Conservation (phyloP, 2,888 invertebrate species). For the Pollenia angustigena region DNA sequence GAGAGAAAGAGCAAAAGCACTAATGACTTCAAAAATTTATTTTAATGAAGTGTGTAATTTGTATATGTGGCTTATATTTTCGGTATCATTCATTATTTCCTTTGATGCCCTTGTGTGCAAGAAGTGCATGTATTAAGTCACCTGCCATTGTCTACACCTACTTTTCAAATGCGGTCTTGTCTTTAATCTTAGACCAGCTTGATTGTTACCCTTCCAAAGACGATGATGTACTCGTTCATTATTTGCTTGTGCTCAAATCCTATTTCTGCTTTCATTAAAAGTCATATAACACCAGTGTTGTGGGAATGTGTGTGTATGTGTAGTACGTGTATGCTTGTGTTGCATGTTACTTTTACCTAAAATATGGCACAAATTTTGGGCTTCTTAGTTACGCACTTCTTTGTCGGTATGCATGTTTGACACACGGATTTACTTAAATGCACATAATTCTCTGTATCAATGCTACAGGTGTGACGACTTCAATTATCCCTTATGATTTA, state of each 20-base stretch:
- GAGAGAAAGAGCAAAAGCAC: neutral
- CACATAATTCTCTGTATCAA: slow-evolving; percentile 33
- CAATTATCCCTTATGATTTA: slow-evolving; percentile 68
- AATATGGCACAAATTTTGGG: slow-evolving; percentile 55
- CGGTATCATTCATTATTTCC: slow-evolving; percentile 38
- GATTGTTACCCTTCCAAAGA: slow-evolving; percentile 29
- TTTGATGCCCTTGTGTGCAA: slow-evolving; percentile 63
- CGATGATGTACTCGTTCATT: slow-evolving; percentile 1
- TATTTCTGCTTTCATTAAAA: slow-evolving; percentile 5
- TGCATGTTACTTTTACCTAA: slow-evolving; percentile 27
- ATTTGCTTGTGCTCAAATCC: slow-evolving; percentile 5
- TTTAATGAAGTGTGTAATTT: slow-evolving; percentile 71
- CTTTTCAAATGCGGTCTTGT: slow-evolving; percentile 58
- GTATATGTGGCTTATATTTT: slow-evolving; percentile 56
- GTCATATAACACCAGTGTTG: slow-evolving; percentile 1
- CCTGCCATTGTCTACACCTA: slow-evolving; percentile 67
- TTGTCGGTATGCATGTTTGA: slow-evolving; percentile 53
- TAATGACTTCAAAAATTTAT: slow-evolving; percentile 36
- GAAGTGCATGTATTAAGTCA: slow-evolving; percentile 56
- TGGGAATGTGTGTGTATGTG: slow-evolving; percentile 16
- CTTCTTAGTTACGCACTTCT: slow-evolving; percentile 68
- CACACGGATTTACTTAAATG: slow-evolving; percentile 40
- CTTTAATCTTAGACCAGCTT: slow-evolving; percentile 63
- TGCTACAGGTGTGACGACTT: slow-evolving; percentile 68
- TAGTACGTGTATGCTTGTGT: no score